These are phyloP conservation scores for Antrozous pallidus DNA, from an alignment of 2,797 vertebrate species.

Conservation along the genomic window DNA sequence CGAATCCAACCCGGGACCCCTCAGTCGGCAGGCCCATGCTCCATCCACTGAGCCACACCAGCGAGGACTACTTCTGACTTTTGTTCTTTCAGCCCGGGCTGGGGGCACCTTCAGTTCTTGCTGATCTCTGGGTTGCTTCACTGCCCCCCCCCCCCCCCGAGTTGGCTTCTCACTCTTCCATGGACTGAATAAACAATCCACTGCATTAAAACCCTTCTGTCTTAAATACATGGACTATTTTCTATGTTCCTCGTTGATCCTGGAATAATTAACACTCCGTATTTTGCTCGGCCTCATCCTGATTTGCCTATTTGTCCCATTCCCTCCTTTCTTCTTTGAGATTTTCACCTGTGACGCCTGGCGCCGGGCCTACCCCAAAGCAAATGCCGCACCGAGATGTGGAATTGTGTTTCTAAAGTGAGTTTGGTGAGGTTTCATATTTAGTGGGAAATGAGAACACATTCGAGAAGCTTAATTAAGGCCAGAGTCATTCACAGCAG, in stretches of 20 bases:
- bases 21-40: too few relatives aligned
- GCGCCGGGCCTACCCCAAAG: not conserved
- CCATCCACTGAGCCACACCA: too few relatives aligned
- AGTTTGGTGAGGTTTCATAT: slow-evolving; percentile 40
- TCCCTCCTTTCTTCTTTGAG: not conserved
- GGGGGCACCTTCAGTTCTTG: not conserved
- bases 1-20: too few relatives aligned
- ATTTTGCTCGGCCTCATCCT: not conserved
- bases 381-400: not conserved
- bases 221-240: not conserved
- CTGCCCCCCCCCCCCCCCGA: too few relatives aligned
- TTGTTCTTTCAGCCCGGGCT: not conserved
- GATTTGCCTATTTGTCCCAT: not conserved
- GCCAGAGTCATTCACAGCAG: slow-evolving; percentile 28
- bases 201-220: not conserved
- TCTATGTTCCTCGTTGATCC: not conserved
- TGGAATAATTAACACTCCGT: not conserved
- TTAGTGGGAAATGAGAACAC: slow-evolving; percentile 47
- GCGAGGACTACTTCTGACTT: not conserved
- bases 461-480: slow-evolving; percentile 51
- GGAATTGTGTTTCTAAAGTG: not conserved
- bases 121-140: not conserved
- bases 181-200: not conserved
- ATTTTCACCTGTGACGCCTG: not conserved
- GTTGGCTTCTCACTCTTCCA: not conserved